Conservation (phyloP, 2,888 invertebrate species). For the Epirrhoe tristata region DNA sequence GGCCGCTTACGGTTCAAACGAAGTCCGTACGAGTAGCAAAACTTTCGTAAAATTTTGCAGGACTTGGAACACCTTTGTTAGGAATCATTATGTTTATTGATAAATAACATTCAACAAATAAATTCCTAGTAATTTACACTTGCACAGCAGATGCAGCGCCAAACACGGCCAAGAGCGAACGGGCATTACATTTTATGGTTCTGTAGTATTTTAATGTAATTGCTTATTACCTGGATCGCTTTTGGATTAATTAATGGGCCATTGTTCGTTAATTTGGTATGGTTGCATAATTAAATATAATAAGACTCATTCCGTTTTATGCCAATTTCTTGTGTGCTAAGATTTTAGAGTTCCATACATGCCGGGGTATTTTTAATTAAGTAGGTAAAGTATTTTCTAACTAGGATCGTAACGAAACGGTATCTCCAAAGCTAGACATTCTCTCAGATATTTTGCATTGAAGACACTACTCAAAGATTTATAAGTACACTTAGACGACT, state of each 20-base stretch:
- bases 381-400: neutral
- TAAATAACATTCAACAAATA: conserved; percentile 8
- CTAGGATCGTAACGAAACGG: too few relatives aligned
- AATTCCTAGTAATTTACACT: conserved; percentile 4
- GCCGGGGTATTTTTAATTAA: neutral
- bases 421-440: too few relatives aligned
- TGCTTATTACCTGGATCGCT: conserved; percentile 33
- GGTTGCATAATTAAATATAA: conserved; percentile 16
- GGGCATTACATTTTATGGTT: conserved; percentile 41
- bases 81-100: neutral
- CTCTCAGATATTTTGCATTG: too few relatives aligned
- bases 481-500: too few relatives aligned
- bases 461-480: too few relatives aligned
- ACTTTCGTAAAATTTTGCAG: too few relatives aligned
- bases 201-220: conserved; percentile 43
- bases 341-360: neutral
- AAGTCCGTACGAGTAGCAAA: too few relatives aligned
- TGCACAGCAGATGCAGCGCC: conserved; percentile 54
- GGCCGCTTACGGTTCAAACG: too few relatives aligned
- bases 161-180: conserved; percentile 35
- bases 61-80: too few relatives aligned
- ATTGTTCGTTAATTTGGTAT: conserved; percentile 30
- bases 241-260: conserved; percentile 25
- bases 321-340: neutral
- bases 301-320: conserved; percentile 2